Base-by-base conservation (phyloP, 2,113 vertebrate genomes). In the Esox niger region DNA sequence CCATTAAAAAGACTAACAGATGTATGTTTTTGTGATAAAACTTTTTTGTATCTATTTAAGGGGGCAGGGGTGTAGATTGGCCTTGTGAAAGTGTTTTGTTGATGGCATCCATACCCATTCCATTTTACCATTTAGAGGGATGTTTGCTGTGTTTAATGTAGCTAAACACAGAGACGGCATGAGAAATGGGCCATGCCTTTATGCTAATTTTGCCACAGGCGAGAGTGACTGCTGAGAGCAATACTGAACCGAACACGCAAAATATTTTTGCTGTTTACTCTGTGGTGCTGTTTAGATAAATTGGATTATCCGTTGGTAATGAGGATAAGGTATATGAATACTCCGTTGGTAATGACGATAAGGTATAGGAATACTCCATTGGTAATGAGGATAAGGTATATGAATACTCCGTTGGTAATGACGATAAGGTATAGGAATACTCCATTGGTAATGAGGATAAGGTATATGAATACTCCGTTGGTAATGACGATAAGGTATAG, bases 141-240 rank as follows among this genome's bases (percentile, higher is more conserved):
- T 63, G 70, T 69, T 58, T 56, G 71, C 30, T 20, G 60, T 52
- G 46, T 62, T 69, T 66, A 73, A 64, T 64, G 31, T 71, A 25
- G 70, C 70, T 55, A 26, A 66, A 31, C 47, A 21, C 56, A 0
- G 26, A 64, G 46, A 49, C 66, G 20, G 56, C 69, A 5, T 59
- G 60, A 69, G 69, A 62, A 73, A 73, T 68, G 67, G 38, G 55
- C 68, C 69, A 11, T 55, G 31, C n/a, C 58, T 69, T 73, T 66
- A 66, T 61, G 46, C 64, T 35, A 54, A 73, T 66, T 31, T 43
- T 60, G 70, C 70, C 62, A 72, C 52, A 20, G 78, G 47, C 35
- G 49, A 73, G 38, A 31, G 56, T 61, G 58, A 69, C 62, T 66
- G 62, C 25, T 20, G 30, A 49, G 43, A 75, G 62, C 54, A 23